These are phyloP conservation scores for Tortrix viridana DNA, from an alignment of 2,888 invertebrate genomes.

Conservation along the genomic window DNA sequence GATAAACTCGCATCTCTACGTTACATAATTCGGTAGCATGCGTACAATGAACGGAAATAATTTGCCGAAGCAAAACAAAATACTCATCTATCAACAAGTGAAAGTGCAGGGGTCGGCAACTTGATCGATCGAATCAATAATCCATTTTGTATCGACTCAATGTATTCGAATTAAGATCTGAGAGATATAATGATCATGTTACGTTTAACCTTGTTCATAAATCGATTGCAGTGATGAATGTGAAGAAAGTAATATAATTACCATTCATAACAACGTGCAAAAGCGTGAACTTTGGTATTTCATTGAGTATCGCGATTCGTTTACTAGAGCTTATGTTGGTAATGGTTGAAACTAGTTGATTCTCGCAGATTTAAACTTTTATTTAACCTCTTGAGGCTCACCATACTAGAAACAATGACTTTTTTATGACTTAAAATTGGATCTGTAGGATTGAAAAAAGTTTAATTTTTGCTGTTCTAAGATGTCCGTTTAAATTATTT, in stretches of 20 bases:
- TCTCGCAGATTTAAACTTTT: too few relatives aligned
- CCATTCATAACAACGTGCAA: constrained; percentile 10
- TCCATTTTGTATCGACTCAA: constrained; percentile 12
- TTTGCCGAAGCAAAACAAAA: constrained; percentile 33
- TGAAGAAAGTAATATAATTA: constrained; percentile 26
- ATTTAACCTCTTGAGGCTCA: too few relatives aligned
- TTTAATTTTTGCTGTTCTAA: too few relatives aligned
- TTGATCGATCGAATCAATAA: constrained; percentile 32
- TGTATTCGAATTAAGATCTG: constrained; percentile 24
- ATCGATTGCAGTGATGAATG: constrained; percentile 21
- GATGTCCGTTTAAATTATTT: too few relatives aligned
- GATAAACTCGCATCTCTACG: constrained; percentile 2
- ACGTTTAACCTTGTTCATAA: constrained; percentile 25
- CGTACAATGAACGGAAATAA: constrained; percentile 36
- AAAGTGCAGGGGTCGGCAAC: constrained; percentile 37
- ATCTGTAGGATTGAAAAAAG: too few relatives aligned
- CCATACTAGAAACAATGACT: too few relatives aligned
- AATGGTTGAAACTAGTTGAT: background rate
- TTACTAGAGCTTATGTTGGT: background rate
- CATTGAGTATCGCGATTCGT: constrained; percentile 30
- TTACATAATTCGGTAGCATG: constrained; percentile 36
- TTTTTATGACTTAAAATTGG: too few relatives aligned
- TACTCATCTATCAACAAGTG: constrained; percentile 36
- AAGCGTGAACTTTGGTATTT: constrained; percentile 7
- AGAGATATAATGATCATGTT: constrained; percentile 27